Percentiles rank a stretch among this genome's conserved stretches.
Evolutionary conservation across 2,888 invertebrate genomes (phyloP).

Genomic region (Eupithecia insigniata): DNA sequence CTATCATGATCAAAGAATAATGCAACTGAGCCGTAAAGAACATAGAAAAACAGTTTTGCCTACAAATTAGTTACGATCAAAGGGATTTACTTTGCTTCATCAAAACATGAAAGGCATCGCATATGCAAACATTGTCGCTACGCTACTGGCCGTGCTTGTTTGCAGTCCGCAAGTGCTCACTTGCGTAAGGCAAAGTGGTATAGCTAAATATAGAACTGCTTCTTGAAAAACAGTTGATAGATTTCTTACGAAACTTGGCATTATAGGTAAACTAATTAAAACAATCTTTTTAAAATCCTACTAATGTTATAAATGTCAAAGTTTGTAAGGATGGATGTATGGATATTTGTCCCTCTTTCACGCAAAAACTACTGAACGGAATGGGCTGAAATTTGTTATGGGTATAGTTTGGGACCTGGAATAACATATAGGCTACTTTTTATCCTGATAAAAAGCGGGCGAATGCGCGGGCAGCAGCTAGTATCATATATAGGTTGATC

Average conservation of each 20-base stretch:
- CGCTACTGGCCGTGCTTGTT: slow-evolving; percentile 12
- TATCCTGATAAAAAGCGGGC: too few relatives aligned
- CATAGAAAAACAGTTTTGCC: slow-evolving; percentile 12
- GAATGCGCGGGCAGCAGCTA: too few relatives aligned
- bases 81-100: slow-evolving; percentile 21
- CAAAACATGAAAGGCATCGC: slow-evolving; percentile 22
- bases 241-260: background rate
- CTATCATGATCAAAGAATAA: background rate
- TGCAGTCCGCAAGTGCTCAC: slow-evolving; percentile 20
- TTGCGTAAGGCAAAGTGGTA: slow-evolving; percentile 28
- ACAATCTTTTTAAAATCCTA: background rate
- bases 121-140: slow-evolving; percentile 30
- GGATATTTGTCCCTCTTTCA: too few relatives aligned
- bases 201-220: slow-evolving; percentile 25
- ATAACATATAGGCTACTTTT: too few relatives aligned
- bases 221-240: slow-evolving; percentile 25
- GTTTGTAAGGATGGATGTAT: too few relatives aligned
- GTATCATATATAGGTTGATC: background rate
- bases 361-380: too few relatives aligned
- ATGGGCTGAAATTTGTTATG: too few relatives aligned
- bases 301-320: too few relatives aligned
- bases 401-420: too few relatives aligned
- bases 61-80: slow-evolving; percentile 18
- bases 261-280: background rate
- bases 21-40: background rate